phyloP scores from a whole-genome alignment of 1,140 invertebrate genomes.

The Drosophila persimilis region DNA sequence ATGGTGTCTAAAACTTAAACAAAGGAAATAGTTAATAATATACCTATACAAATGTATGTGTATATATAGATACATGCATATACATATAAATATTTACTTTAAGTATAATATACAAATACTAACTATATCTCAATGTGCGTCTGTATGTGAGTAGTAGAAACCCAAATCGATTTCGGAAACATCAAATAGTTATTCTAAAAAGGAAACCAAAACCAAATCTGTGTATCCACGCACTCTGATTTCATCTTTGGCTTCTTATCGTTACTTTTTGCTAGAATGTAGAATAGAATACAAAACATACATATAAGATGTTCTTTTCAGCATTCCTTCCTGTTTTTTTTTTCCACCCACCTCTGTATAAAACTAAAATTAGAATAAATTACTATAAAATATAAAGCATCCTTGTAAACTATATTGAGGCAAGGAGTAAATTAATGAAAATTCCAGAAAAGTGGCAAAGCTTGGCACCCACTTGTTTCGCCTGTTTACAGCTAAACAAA shows the following conservation, averaged over 20 bases:
- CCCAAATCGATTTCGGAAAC: conserved; percentile 40
- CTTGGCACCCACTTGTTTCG: too few relatives aligned
- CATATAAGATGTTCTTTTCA: too few relatives aligned
- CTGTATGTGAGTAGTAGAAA: conserved; percentile 38
- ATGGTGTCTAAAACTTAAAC: conserved; percentile 70
- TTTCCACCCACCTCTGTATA: too few relatives aligned
- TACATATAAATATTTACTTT: conserved; percentile 6
- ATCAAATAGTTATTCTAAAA: conserved; percentile 12
- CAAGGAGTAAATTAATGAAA: too few relatives aligned
- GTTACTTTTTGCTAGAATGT: too few relatives aligned
- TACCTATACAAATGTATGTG: conserved; percentile 25
- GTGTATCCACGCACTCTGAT: not conserved
- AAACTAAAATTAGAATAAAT: too few relatives aligned
- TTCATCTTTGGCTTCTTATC: not conserved
- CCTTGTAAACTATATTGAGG: too few relatives aligned
- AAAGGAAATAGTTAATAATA: conserved; percentile 41
- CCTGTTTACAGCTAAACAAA: too few relatives aligned
- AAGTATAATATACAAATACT: conserved; percentile 21
- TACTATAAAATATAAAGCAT: not conserved
- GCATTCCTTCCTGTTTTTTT: too few relatives aligned
- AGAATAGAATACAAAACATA: too few relatives aligned
- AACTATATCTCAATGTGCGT: conserved; percentile 47
- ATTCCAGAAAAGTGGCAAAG: too few relatives aligned
- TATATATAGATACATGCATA: conserved; percentile 4
- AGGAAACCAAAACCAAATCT: not conserved